Evolutionary conservation across 2,888 invertebrate genomes (phyloP), one percentile per base, ranked within the genome.

Genomic region (Habroteleia sp.): DNA sequence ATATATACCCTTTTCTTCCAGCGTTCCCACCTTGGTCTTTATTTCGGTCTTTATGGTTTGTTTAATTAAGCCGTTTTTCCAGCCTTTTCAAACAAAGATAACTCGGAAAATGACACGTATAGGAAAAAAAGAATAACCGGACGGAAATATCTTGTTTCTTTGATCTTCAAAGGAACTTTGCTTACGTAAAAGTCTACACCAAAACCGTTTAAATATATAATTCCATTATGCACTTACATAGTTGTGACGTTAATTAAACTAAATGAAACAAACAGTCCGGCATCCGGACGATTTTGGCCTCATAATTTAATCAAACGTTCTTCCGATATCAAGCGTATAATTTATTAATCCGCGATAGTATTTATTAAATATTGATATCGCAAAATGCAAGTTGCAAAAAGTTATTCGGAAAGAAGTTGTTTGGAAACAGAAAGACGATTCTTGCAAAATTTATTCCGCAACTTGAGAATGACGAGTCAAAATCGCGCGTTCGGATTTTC

Each of bases 131-230:
- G n/a, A n/a, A n/a, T n/a, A n/a, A n/a, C 5, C 35, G 7, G 10
- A 29, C 29, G 29, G n/a, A 39, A 39, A 29, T 54, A 39, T 7
- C 4, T 4, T 13, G 35, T 50, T 50, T 25, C 50, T 50, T 50
- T 50, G 50, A 50, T 50, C 35, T 50, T 50, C 3, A 11, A 33
- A 2, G 13, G 13, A 13, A 31, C 25, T 17, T 3, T 1, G 17
- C 4, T 33, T 16, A n/a, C 11, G n/a, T 2, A 16, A 48, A 17
- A 50, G 35, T 50, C 17, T 23, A 11, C 14, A 35, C 25, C 6
- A 14, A 14, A 35, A 35, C 13, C 13, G n/a, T n/a, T n/a, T n/a
- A 11, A 14, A 11, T 14, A 13, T 1, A 10, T 14, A 13, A 13
- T 14, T 35, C 2, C 7, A 35, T 35, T 35, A 5, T 35, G 6